Conservation (phyloP, 2,113 vertebrate species). For the Tragelaphus buxtoni region DNA sequence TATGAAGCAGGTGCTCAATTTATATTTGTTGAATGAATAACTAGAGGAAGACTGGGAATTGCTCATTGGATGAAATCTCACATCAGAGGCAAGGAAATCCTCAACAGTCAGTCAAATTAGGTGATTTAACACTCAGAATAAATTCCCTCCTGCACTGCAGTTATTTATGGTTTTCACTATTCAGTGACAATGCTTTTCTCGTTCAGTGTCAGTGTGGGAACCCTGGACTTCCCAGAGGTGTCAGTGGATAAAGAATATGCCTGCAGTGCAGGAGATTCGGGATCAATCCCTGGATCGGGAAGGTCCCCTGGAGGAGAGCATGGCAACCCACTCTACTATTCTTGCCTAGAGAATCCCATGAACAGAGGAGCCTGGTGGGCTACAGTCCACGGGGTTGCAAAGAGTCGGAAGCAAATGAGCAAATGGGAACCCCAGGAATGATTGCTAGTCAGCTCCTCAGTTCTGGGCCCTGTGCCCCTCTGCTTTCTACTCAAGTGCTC, state of each 20-base stretch:
- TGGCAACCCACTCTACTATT: neutral
- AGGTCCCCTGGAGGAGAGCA: neutral
- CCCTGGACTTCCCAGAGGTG: neutral
- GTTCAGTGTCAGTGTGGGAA: neutral
- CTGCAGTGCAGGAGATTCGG: neutral
- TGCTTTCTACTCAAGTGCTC: neutral
- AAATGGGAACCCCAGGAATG: neutral
- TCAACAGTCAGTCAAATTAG: slow-evolving; percentile 1
- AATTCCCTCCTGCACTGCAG: neutral
- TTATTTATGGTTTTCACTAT: neutral
- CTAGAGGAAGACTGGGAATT: neutral
- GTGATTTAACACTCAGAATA: neutral
- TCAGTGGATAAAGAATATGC: neutral
- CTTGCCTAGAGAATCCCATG: neutral
- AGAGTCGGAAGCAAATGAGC: neutral
- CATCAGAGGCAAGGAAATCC: neutral
- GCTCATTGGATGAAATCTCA: neutral
- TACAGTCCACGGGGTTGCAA: neutral
- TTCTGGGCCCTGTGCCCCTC: neutral
- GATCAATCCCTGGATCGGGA: neutral
- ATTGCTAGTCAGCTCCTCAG: neutral
- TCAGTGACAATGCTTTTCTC: neutral
- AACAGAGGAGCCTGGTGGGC: neutral
- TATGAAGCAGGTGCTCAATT: neutral
- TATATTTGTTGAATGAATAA: neutral